Evolutionary conservation across 53 echinoderm and acorn worm genomes (phyloP), one percentile per base, ranked within the genome.

Genomic region (Patiria pectinifera): DNA sequence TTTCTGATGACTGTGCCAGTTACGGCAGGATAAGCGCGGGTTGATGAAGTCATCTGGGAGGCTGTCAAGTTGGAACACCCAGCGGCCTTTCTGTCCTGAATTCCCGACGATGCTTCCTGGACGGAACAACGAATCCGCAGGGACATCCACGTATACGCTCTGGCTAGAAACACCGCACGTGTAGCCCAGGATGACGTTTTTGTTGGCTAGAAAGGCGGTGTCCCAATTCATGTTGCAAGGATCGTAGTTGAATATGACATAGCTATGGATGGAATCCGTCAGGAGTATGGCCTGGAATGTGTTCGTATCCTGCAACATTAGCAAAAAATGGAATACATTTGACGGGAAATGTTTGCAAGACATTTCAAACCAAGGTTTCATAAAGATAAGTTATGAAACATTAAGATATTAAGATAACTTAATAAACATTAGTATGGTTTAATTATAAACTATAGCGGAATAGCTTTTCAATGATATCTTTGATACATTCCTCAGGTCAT

Each of bases 221-320:
- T 97, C 89, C 97, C 97, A 97, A 15, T 85, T 84, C 97, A 95
- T 96, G 59, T 81, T 72, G 6, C 72, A 91, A 76, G 94, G 90
- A 44, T 95, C 91, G 92, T 95, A 97, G 93, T 97, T 97, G 70
- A 95, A 91, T 48, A 97, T 46, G 8, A 94, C 95, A 59, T 86
- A 95, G 72, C 96, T 89, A 82, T 95, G 94, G 69, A 86, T 93
- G 13, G 94, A 94, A 63, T 97, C 94, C 12, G 96, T 97, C n/a
- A 93, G 94, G 23, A 97, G 66, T 6, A 93, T 94, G 11, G 94
- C 95, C 85, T 97, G 97, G 92, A 97, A 97, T 5, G 96, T 96
- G 82, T 96, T 97, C 21, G 93, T 94, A 93, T 93, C 93, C 45
- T 63, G 76, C 21, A 48, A 69, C 83, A 24, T 22, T 46, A n/a